Conservation (phyloP, 2,797 vertebrate species). For the Halcyon smyrnensis region DNA sequence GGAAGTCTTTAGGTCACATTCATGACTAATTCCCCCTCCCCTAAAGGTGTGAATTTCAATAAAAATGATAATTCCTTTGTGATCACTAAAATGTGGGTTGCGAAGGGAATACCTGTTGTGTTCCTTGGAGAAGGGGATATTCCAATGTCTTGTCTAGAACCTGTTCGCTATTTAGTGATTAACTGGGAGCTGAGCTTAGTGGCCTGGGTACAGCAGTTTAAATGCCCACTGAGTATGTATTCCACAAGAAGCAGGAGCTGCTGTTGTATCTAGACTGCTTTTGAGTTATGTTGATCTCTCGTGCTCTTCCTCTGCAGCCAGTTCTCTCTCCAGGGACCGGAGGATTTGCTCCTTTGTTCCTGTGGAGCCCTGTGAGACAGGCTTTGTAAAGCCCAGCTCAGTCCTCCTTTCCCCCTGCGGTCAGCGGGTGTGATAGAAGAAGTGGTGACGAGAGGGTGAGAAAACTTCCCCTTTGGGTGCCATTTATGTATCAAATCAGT, state of each 20-base stretch:
- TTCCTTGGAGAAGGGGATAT: not conserved
- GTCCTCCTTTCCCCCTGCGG: not conserved
- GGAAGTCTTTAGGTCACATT: not conserved
- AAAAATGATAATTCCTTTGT: not conserved
- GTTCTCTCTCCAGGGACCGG: accelerated
- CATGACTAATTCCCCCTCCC: not conserved
- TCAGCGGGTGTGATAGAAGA: not conserved
- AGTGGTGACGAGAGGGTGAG: not conserved
- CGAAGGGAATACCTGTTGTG: accelerated
- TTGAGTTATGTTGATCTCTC: not conserved
- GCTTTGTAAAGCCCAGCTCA: too few species aligned
- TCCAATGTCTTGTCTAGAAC: not conserved
- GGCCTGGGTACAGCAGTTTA: not conserved
- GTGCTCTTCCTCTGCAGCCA: not conserved
- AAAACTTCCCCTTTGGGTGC: not conserved
- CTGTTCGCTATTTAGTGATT: not conserved
- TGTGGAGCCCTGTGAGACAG: not conserved
- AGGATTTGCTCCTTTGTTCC: not conserved
- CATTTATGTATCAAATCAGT: not conserved
- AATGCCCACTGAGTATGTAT: not conserved
- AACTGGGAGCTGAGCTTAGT: not conserved
- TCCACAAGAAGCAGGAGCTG: not conserved
- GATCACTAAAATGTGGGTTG: not conserved
- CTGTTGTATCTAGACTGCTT: not conserved
- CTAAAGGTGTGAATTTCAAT: not conserved